Evolutionary conservation across 2,113 vertebrate species (phyloP).

Genomic region (Lepisosteus osseus): DNA sequence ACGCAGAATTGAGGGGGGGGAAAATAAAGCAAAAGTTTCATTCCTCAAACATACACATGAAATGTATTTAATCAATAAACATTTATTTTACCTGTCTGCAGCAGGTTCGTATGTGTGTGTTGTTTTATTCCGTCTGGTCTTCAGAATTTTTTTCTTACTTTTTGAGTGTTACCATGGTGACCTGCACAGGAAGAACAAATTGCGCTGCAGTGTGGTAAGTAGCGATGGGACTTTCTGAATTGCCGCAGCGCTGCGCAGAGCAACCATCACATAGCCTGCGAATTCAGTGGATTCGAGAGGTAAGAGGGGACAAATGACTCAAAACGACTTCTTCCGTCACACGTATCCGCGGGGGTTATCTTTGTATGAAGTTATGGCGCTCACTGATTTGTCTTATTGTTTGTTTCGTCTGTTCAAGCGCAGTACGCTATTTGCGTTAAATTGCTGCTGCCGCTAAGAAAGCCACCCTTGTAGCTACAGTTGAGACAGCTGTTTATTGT

Average conservation of each 20-base stretch:
- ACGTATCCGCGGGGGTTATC: no score
- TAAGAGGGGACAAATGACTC: no score
- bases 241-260: neutral
- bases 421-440: slow-evolving; percentile 23
- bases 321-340: no score
- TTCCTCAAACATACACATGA: no score
- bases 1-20: neutral
- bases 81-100: no score
- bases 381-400: no score
- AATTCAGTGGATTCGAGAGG: no score
- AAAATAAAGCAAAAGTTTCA: neutral
- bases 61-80: no score
- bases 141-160: neutral
- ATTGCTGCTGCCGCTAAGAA: slow-evolving; percentile 16
- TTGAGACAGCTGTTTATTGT: neutral
- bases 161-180: slow-evolving; percentile 18
- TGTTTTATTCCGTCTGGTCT: neutral
- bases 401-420: no score
- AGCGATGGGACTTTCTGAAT: neutral
- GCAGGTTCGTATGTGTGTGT: neutral
- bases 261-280: neutral
- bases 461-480: neutral
- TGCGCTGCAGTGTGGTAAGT: slow-evolving; percentile 11
- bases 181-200: slow-evolving; percentile 11
- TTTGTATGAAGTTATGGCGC: neutral